phyloP scores from a whole-genome alignment of 1,140 invertebrate genomes.

The Medauroidea extradentata region DNA sequence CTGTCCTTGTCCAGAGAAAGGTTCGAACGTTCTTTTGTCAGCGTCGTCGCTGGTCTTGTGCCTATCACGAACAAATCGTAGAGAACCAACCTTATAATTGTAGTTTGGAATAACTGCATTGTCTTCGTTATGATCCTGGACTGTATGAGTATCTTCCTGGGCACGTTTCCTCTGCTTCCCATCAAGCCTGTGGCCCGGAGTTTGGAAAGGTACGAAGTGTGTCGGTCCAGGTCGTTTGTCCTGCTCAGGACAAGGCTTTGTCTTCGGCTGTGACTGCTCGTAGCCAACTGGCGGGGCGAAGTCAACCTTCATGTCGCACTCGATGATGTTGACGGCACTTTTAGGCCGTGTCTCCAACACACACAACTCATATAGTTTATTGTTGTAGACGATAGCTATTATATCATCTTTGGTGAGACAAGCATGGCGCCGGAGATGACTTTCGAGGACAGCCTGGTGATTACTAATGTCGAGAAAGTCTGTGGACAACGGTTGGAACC shows the following conservation, averaged over 20 bases:
- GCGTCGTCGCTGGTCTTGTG: constrained; percentile 48
- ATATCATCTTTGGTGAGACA: constrained; percentile 95
- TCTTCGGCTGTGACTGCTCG: constrained; percentile 69
- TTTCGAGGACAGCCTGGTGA: constrained; percentile 94
- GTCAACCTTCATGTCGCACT: constrained; percentile 99
- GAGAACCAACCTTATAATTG: constrained; percentile 77
- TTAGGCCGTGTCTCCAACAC: constrained; percentile 94
- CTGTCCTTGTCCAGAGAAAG: constrained; percentile 6
- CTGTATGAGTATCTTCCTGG: constrained; percentile 6
- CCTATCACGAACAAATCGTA: constrained; percentile 74
- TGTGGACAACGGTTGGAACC: constrained; percentile 93
- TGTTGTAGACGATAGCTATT: constrained; percentile 96
- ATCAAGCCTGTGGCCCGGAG: constrained; percentile 65
- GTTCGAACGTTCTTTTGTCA: constrained; percentile 4
- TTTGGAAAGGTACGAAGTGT: constrained; percentile 76
- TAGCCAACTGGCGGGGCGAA: constrained; percentile 95
- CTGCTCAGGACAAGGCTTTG: constrained; percentile 61
- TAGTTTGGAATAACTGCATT: constrained; percentile 89
- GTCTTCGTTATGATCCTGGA: constrained; percentile 3
- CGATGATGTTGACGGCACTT: constrained; percentile 95
- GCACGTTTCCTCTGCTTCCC: constrained; percentile 47
- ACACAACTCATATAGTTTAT: constrained; percentile 90
- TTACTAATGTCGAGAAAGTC: constrained; percentile 99
- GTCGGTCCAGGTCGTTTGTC: constrained; percentile 61
- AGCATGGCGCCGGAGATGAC: constrained; percentile 94